Evolutionary conservation across 1,140 invertebrate species (phyloP), one percentile per base, ranked within the genome.

Genomic region (Heliconius hewitsoni): DNA sequence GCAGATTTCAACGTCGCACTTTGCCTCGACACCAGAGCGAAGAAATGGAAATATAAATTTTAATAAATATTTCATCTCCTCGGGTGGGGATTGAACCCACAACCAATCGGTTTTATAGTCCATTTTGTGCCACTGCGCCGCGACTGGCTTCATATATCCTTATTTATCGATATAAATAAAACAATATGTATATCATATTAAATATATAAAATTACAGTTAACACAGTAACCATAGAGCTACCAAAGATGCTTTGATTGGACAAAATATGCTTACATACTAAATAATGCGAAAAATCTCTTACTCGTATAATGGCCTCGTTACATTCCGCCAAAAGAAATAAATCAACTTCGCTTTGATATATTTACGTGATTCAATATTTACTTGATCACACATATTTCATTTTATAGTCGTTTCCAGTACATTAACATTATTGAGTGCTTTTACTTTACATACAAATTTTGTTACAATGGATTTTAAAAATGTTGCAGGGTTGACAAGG

Each of bases 271-370:
- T 76, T 76, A 60, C 75, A 71, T 71, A 76, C 50, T 76, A 71
- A 76, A 76, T 76, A 76, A 76, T 76, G 75, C 60, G 75, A 37
- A 71, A 76, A 76, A 76, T 76, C 66, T 60, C 60, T 76, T 66
- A 27, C 37, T 11, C 74, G 74, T 76, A 70, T 42, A 42, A 34
- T 42, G 75, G 60, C 27, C 75, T 76, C 75, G 75, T 76, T 76
- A 76, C 75, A 71, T 27, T 46, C 74, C 39, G 66, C 60, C 66
- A 71, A 76, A 76, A 76, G 75, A 76, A 76, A 76, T 71, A 76
- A 76, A 76, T 71, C 75, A 76, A 71, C 71, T 72, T 72, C 34
- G 30, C 8, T 72, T 8, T 72, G 71, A 72, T 42, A 37, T 39
- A 72, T 72, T 72, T 72, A 72, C 71, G 71, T 72, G 37, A 72